Evolutionary conservation across 2,113 vertebrate species (phyloP), one percentile per base, ranked within the genome.

Genomic region (Ornithorhynchus anatinus): DNA sequence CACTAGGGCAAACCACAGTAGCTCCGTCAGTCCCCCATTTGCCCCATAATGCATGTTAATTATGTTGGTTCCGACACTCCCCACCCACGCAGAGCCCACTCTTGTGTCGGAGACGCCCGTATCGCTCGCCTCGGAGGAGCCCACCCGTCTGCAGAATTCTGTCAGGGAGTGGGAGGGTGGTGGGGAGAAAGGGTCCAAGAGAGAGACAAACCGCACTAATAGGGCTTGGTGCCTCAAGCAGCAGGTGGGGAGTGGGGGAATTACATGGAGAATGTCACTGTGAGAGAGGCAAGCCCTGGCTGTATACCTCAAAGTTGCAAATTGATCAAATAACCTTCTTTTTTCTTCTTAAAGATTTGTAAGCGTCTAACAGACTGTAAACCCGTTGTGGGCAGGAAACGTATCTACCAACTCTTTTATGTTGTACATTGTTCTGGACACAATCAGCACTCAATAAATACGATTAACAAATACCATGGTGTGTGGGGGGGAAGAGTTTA

Each of bases 1-100:
- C 37, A 29, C 20, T 63, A 75, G 53, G n/a, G 38, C 71, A 63
- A 91, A 75, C 71, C 73, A 66, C 76, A 84, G 66, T 39, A 45
- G 32, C 25, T n/a, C 79, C 25, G 53, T 57, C 66, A 69, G 40
- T 14, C 43, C 52, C 48, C 61, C 23, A 19, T 72, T 43, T 47
- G 48, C 37, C 63, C 10, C 1, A 50, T 80, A 50, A 48, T 17
- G 47, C 71, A 65, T 73, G 68, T 59, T 72, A 66, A 58, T 77
- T 37, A 59, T 31, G 3, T n/a, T 5, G 40, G 32, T 6, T 12
- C 31, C n/a, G 10, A 11, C 37, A 10, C 11, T 29, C 16, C 6
- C 31, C 5, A 23, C 69, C 59, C 29, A 72, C 72, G 48, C 22
- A 58, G 40, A 70, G 13, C 6, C 1, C 1, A 50, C 33, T 29